Evolutionary conservation across 2,888 invertebrate genomes (phyloP), one percentile per base, ranked within the genome.

Genomic region (Epiblema foenella): DNA sequence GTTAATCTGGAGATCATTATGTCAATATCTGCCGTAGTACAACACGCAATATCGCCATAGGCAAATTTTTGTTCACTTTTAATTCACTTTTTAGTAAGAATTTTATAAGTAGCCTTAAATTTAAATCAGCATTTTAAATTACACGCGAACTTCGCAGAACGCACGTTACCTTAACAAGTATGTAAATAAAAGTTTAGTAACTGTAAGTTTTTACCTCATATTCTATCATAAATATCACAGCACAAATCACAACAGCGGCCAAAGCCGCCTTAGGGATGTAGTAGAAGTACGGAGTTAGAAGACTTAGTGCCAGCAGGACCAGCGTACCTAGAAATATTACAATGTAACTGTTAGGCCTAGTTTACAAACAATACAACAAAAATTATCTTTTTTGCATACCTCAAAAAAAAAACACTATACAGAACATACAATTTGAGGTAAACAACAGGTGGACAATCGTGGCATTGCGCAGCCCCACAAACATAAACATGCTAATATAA

Each of bases 141-240:
- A n/a, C n/a, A n/a, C n/a, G n/a, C n/a, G n/a, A n/a, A n/a, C n/a
- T n/a, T n/a, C n/a, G n/a, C n/a, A n/a, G n/a, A 1, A 24, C 24
- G 24, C 2, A 24, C 24, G 24, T 4, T 24, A 24, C 24, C 24
- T 24, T 24, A 24, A 24, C 4, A 24, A 24, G 24, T n/a, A n/a
- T n/a, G n/a, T 24, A 24, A 24, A 24, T 24, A 24, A 24, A 24
- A 4, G 24, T 24, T n/a, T 24, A 4, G 24, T 24, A 24, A 1
- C 24, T 46, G 8, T n/a, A 46, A 15, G 18, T 33, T 5, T 75
- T 82, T 80, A 95, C 95, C 93, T 97, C 97, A 85, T 97, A 98
- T 88, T 98, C 98, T 81, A 98, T 97, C 98, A 98, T 98, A 89
- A 97, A 98, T 85, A 98, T 96, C 74, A 99, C 98, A 77, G 99